Conservation (phyloP, 2,797 vertebrate genomes). For the Heteromormyrus szaboi region DNA sequence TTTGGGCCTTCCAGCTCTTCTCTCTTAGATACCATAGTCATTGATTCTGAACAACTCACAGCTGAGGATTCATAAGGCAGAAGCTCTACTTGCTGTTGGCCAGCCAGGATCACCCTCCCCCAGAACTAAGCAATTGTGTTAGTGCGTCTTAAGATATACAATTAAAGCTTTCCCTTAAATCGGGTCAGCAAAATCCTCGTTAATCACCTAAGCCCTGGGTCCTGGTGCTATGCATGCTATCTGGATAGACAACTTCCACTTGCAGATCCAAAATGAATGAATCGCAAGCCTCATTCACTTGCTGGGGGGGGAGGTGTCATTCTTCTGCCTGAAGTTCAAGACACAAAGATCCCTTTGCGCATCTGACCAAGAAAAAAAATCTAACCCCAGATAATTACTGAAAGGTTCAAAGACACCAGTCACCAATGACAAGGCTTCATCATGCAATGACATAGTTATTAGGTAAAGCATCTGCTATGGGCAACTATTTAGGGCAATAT, state of each 20-base stretch:
- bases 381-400: slow-evolving; percentile 30
- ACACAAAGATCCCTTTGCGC: slow-evolving; percentile 11
- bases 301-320: neutral
- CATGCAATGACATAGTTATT: neutral
- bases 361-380: neutral
- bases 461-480: neutral
- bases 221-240: neutral
- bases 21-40: neutral
- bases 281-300: neutral
- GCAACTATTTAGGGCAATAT: neutral
- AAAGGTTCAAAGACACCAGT: slow-evolving; percentile 23
- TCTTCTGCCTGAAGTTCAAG: neutral
- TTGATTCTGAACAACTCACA: neutral
- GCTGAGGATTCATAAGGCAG: neutral
- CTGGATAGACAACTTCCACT: neutral
- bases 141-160: neutral
- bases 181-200: neutral
- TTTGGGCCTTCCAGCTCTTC: neutral
- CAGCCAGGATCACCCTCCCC: neutral
- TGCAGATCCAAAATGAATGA: neutral
- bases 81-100: neutral
- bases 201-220: too few relatives aligned
- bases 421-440: slow-evolving; percentile 16
- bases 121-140: too few relatives aligned
- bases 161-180: neutral